Evolutionary conservation across 2,888 invertebrate genomes (phyloP).

Genomic region (Seira musarum): DNA sequence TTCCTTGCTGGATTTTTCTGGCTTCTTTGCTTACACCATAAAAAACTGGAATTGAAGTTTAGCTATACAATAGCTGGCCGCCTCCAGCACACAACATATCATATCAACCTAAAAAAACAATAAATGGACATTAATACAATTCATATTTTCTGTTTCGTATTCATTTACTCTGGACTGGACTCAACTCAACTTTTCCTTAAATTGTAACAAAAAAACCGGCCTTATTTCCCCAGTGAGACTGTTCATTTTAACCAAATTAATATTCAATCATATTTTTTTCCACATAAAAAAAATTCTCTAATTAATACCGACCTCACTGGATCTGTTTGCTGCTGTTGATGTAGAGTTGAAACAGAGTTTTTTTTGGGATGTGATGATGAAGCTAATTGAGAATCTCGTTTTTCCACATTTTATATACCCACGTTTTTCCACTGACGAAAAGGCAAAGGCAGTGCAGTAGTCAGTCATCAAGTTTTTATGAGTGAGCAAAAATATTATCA

Average conservation of each 20-base stretch:
- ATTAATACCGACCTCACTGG: conserved; percentile 60
- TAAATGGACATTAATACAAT: conserved; percentile 41
- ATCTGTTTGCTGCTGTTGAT: conserved; percentile 41
- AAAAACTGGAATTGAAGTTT: conserved; percentile 7
- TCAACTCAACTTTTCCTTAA: background rate
- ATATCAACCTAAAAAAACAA: background rate
- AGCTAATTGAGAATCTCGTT: conserved; percentile 47
- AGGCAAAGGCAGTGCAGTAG: conserved; percentile 30
- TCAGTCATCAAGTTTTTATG: conserved; percentile 47
- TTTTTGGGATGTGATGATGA: conserved; percentile 11
- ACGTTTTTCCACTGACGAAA: conserved; percentile 43
- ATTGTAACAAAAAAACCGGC: conserved; percentile 38
- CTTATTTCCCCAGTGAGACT: conserved; percentile 45
- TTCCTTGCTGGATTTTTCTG: background rate
- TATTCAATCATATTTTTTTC: conserved; percentile 59
- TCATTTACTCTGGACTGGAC: too few relatives aligned
- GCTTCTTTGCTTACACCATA: conserved; percentile 52
- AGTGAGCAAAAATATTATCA: conserved; percentile 39
- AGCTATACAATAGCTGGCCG: conserved; percentile 13
- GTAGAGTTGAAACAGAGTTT: conserved; percentile 16
- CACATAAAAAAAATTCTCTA: conserved; percentile 61
- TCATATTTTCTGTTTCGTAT: conserved; percentile 2
- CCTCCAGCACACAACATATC: conserved; percentile 30
- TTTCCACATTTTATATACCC: conserved; percentile 49
- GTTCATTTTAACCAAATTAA: conserved; percentile 59